Percentiles rank a stretch among this genome's conserved stretches.
Evolutionary conservation across 2,797 vertebrate genomes (phyloP).

Genomic region (Jordanella pulchra): DNA sequence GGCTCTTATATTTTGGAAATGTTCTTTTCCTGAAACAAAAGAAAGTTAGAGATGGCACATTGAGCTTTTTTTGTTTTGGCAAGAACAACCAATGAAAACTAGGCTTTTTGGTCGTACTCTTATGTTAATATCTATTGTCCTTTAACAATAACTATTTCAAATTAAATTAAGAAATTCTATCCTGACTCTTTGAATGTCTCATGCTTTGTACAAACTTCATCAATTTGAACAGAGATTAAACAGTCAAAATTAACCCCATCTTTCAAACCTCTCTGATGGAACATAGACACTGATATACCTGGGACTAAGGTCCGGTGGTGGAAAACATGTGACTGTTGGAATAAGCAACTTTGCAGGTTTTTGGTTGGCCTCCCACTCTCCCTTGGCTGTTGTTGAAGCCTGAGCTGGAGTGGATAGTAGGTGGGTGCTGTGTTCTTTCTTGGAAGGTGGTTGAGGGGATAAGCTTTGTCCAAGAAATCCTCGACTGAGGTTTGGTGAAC

Average conservation of each 20-base stretch:
- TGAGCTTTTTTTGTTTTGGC: too few relatives aligned
- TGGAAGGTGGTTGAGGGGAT: conserved; percentile 74
- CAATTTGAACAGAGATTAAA: background rate
- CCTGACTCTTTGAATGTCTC: too few relatives aligned
- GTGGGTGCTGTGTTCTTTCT: conserved; percentile 59
- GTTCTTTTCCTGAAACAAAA: too few relatives aligned
- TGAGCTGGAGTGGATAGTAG: background rate
- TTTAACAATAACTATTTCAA: too few relatives aligned
- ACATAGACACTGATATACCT: conserved; percentile 76
- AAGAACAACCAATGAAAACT: too few relatives aligned
- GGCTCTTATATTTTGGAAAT: background rate
- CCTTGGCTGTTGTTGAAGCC: conserved; percentile 29
- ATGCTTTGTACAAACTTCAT: background rate
- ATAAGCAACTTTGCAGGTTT: conserved; percentile 88
- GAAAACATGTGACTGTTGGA: conserved; percentile 82
- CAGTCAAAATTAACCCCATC: background rate
- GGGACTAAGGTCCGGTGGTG: conserved; percentile 90
- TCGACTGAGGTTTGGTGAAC: conserved; percentile 80
- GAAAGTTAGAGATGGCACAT: too few relatives aligned
- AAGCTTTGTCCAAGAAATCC: conserved; percentile 72
- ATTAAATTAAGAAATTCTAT: too few relatives aligned
- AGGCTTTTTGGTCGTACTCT: too few relatives aligned
- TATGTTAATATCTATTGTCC: too few relatives aligned
- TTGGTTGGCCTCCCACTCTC: conserved; percentile 37
- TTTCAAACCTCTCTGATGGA: background rate